A percentile compares a stretch with the other conserved stretches of the same genome.
Evolutionary conservation across 2,888 invertebrate species (phyloP).

Genomic region (Trachelus tabidus): DNA sequence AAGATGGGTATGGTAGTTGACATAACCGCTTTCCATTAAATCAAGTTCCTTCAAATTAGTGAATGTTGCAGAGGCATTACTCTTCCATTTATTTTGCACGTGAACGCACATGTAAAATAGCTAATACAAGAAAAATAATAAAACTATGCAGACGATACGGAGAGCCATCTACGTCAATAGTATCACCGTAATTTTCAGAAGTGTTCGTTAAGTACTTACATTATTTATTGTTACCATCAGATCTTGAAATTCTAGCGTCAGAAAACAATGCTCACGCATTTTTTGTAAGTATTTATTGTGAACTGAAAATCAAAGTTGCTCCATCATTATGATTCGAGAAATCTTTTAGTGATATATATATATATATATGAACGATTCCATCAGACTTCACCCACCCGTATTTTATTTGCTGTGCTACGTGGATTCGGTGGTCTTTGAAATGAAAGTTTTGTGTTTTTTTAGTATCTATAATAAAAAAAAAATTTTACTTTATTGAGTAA

Average conservation of each 20-base stretch:
- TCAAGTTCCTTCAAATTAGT: slow-evolving; percentile 43
- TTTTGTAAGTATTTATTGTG: slow-evolving; percentile 60
- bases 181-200: background rate
- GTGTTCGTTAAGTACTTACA: slow-evolving; percentile 38
- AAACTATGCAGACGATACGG: background rate
- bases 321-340: background rate
- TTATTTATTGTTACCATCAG: slow-evolving; percentile 57
- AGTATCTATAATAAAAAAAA: too few species aligned
- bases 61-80: slow-evolving; percentile 47
- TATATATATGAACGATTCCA: too few species aligned
- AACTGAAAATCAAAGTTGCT: slow-evolving; percentile 38
- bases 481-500: too few species aligned
- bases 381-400: too few species aligned
- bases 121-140: slow-evolving; percentile 34
- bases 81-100: slow-evolving; percentile 54
- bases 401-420: too few species aligned
- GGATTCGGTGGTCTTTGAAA: too few species aligned
- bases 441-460: too few species aligned
- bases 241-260: slow-evolving; percentile 54
- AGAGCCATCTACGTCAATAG: background rate
- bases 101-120: slow-evolving; percentile 59
- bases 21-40: slow-evolving; percentile 55
- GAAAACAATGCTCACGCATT: slow-evolving; percentile 60
- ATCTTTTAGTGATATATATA: background rate
- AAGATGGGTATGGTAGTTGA: slow-evolving; percentile 59